phyloP scores from a whole-genome alignment of 2,113 vertebrate genomes.

The Caretta caretta region DNA sequence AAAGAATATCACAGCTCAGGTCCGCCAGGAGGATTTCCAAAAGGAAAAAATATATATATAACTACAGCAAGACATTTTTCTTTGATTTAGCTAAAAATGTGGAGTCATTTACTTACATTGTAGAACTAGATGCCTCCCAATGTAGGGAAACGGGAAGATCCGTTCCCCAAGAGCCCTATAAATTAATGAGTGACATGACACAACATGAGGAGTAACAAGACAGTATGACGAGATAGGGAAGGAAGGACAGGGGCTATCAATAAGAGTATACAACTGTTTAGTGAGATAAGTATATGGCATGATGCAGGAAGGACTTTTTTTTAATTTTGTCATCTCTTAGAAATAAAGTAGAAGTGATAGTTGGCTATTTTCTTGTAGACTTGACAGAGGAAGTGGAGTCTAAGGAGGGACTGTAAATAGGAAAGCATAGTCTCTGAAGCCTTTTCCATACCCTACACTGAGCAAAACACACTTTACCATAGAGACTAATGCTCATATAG shows the following conservation, averaged over 20 bases:
- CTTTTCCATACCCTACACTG: neutral
- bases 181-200: neutral
- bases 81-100: neutral
- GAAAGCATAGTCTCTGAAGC: neutral
- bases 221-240: neutral
- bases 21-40: accelerated
- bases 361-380: neutral
- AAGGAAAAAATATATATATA: neutral
- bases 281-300: neutral
- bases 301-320: neutral
- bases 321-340: slow-evolving; percentile 1
- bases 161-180: neutral
- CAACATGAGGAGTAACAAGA: neutral
- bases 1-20: neutral
- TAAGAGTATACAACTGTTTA: neutral
- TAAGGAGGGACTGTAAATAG: neutral
- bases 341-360: slow-evolving; percentile 15
- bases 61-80: neutral
- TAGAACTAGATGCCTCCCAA: neutral
- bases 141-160: neutral
- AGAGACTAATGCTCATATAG: neutral
- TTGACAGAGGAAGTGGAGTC: neutral
- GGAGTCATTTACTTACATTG: neutral
- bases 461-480: neutral
- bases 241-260: neutral